phyloP scores from a whole-genome alignment of 2,888 invertebrate species.

The Rhaphigaster nebulosa region DNA sequence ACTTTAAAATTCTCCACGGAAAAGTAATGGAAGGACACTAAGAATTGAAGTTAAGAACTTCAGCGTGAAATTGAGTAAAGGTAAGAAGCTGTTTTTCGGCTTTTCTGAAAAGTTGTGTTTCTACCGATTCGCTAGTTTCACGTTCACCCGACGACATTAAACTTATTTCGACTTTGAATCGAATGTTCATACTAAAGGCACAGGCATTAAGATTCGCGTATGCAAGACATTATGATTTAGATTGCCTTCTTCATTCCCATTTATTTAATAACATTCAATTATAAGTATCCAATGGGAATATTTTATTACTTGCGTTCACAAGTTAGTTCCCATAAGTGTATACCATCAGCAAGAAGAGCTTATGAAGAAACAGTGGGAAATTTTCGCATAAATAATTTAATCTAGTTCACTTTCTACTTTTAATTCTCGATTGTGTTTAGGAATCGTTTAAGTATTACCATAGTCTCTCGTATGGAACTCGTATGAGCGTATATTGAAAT shows the following conservation, averaged over 20 bases:
- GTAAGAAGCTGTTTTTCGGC: too few relatives aligned
- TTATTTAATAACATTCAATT: not conserved
- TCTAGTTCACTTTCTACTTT: constrained; percentile 14
- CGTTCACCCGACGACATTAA: too few relatives aligned
- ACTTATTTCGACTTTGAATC: not conserved
- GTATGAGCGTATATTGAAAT: too few relatives aligned
- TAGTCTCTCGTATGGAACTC: not conserved
- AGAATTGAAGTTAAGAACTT: too few relatives aligned
- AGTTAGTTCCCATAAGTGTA: not conserved
- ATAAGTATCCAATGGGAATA: not conserved
- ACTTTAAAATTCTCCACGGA: too few relatives aligned
- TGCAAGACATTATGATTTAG: not conserved
- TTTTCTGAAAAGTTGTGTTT: too few relatives aligned
- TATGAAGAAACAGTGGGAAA: not conserved
- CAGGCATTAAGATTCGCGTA: not conserved
- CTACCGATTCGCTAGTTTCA: too few relatives aligned
- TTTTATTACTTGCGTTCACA: not conserved
- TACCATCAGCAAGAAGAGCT: not conserved
- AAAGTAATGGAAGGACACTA: too few relatives aligned
- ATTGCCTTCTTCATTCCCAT: not conserved
- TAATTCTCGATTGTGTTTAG: not conserved
- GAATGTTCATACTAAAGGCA: not conserved
- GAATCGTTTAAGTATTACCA: not conserved
- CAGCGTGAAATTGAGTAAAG: too few relatives aligned
- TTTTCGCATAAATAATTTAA: not conserved